Conservation (phyloP, 2,888 invertebrate species). For the Synanthedon vespiformis region DNA sequence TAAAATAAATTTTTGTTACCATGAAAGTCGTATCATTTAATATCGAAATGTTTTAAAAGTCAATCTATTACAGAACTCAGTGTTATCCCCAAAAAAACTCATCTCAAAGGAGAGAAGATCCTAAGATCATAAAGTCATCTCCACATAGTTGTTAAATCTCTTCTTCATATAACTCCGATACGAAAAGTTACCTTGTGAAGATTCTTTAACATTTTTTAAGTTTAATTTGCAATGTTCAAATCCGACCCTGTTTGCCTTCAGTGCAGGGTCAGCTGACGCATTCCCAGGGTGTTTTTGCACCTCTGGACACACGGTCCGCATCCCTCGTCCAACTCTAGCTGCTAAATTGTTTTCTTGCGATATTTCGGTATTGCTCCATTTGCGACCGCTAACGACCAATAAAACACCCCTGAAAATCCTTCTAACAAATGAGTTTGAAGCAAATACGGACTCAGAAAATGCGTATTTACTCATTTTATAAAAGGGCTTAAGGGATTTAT, state of each 20-base stretch:
- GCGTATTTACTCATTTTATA: background rate
- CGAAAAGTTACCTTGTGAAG: no score
- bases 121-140: no score
- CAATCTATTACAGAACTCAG: no score
- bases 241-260: constrained; percentile 26
- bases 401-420: constrained; percentile 8
- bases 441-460: background rate
- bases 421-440: background rate
- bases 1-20: no score
- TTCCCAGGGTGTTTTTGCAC: constrained; percentile 59
- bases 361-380: constrained; percentile 26
- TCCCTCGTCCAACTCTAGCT: constrained; percentile 20
- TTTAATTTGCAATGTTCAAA: constrained; percentile 5
- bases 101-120: no score
- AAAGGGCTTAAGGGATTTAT: background rate
- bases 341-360: constrained; percentile 60
- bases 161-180: no score
- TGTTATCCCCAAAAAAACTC: no score
- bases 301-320: constrained; percentile 19
- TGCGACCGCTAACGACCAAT: constrained; percentile 24
- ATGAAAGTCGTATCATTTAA: no score
- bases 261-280: constrained; percentile 51
- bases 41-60: no score
- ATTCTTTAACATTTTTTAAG: no score
- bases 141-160: no score